Evolutionary conservation across 2,888 invertebrate genomes (phyloP).

Genomic region (Rhorus exstirpatorius): DNA sequence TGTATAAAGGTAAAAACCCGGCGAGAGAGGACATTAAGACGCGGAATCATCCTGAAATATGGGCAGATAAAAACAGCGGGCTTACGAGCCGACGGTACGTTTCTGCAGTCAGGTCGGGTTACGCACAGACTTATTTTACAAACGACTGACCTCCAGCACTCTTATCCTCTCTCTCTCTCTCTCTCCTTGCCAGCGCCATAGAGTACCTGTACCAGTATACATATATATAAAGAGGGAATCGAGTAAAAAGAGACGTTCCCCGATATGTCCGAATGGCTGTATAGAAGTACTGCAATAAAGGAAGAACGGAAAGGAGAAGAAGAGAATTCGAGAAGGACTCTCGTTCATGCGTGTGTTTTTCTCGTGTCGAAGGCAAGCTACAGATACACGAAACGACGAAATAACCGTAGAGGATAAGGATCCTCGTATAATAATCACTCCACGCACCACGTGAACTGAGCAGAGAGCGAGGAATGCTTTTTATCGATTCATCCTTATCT

Average conservation of each 20-base stretch:
- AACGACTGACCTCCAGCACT: conserved; percentile 81
- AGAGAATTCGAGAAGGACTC: conserved; percentile 37
- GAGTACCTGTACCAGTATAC: conserved; percentile 17
- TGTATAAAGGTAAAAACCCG: conserved; percentile 66
- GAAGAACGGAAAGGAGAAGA: conserved; percentile 36
- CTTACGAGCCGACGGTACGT: conserved; percentile 81
- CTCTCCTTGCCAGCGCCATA: neutral
- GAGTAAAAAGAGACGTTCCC: conserved; percentile 69
- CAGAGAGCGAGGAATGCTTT: conserved; percentile 61
- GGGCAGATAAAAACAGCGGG: conserved; percentile 85
- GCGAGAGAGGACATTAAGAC: conserved; percentile 77
- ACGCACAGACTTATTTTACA: conserved; percentile 82
- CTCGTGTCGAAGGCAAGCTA: conserved; percentile 64
- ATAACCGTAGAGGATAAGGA: conserved; percentile 70
- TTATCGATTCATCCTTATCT: conserved; percentile 67
- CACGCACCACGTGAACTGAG: conserved; percentile 30
- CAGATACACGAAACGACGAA: conserved; percentile 69
- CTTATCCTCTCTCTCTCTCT: conserved; percentile 62
- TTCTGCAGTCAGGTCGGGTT: conserved; percentile 83
- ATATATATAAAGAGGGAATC: conserved; percentile 46
- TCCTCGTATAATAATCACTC: conserved; percentile 64
- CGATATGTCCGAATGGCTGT: conserved; percentile 56
- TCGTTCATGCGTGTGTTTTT: conserved; percentile 45
- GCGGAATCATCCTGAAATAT: conserved; percentile 85
- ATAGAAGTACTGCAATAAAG: conserved; percentile 55